Base-by-base conservation (phyloP, 2,888 invertebrate genomes). In the Xylota segnis region DNA sequence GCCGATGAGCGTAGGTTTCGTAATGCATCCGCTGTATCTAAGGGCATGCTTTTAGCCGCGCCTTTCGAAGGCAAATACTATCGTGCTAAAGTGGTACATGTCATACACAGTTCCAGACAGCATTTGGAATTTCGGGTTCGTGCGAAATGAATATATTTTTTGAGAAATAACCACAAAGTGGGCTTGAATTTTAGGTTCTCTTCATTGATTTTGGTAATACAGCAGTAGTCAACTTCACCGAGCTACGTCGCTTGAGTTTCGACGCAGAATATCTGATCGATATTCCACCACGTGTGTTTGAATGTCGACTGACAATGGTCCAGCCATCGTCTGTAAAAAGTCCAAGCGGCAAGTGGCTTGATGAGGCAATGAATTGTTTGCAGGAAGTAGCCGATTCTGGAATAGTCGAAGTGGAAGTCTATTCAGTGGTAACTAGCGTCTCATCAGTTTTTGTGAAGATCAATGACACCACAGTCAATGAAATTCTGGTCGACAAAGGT, bases 191-290 rank as follows among this genome's bases (percentile, higher is more conserved):
- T 34, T 90, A 96, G 94, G 94, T 97, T 4, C 93, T 94, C 66
- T 97, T 95, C 90, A 94, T 98, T 65, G 98, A 98, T 92, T 96
- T 94, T 91, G 98, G 98, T 14, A 94, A 95, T 88, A 92, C 90
- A 16, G 93, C 92, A 0, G 91, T 92, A 50, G 92, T 95, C 37
- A 89, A 90, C 65, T 87, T 90, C 65, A 89, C 92, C 61, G 93
- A 93, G 77, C 88, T 95, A 47, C 93, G 93, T 66, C 90, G 91
- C 0, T 89, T 94, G 54, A 88, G 90, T 0, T 77, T 79, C 4
- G 86, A 87, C 72, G 84, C 90, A 0, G 66, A 88, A 2, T 84
- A 90, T 3, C 75, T 89, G 10, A 32, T 79, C 1, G 90, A 91
- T 29, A 89, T 90, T 52, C 94, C 95, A 34, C 94, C 95, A 45